A percentile compares a stretch with the other conserved stretches of the same genome.
Conservation (phyloP, 1,140 invertebrate species). For the Acromyrmex echinatior region DNA sequence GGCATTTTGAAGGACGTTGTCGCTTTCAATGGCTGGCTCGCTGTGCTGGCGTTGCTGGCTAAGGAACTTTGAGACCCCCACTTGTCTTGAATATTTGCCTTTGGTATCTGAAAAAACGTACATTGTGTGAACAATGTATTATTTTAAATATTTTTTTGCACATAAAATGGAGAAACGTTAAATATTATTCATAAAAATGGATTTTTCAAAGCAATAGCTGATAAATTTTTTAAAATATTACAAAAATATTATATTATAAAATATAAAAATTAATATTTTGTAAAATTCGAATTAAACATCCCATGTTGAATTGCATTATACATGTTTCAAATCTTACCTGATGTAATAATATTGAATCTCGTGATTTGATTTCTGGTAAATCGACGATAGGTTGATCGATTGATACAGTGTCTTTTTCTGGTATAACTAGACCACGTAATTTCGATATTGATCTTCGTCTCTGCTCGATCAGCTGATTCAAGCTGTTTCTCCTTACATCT, state of each 20-base stretch:
- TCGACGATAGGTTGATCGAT: conserved; percentile 88
- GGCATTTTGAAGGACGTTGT: conserved; percentile 83
- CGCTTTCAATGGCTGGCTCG: conserved; percentile 78
- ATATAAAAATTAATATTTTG: not conserved
- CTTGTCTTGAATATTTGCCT: conserved; percentile 81
- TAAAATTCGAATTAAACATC: not conserved
- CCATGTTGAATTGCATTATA: not conserved
- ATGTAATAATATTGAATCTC: conserved; percentile 84
- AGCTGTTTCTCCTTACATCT: conserved; percentile 85
- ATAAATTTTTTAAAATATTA: not conserved
- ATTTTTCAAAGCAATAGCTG: not conserved
- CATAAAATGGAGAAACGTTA: not conserved
- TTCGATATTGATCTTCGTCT: conserved; percentile 93
- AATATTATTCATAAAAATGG: not conserved
- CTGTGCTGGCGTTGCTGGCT: conserved; percentile 80
- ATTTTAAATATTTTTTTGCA: not conserved
- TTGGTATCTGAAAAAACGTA: conserved; percentile 72
- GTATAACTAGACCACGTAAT: conserved; percentile 94
- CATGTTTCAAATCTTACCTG: conserved; percentile 72
- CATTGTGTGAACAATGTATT: not conserved
- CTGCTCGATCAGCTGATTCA: conserved; percentile 92
- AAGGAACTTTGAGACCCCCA: conserved; percentile 84
- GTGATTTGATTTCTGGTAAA: conserved; percentile 94
- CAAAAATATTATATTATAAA: not conserved
- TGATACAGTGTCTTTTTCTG: conserved; percentile 89